Evolutionary conservation across 2,888 invertebrate species (phyloP).

Genomic region (Monochamus alternatus): DNA sequence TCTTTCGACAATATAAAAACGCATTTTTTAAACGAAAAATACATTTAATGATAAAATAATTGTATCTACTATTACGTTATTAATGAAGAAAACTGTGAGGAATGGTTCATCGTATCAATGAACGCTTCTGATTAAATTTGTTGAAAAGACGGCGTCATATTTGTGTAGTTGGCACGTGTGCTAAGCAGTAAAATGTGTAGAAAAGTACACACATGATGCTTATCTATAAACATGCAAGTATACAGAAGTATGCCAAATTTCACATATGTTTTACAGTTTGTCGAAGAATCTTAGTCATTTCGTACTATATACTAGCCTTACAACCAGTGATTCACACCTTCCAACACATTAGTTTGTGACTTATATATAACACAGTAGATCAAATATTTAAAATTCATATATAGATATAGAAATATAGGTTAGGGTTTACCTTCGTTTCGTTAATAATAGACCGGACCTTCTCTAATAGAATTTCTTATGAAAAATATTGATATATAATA

Average conservation of each 20-base stretch:
- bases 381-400: no score
- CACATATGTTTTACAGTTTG: slow-evolving; percentile 53
- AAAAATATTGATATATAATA: no score
- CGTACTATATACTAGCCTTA: slow-evolving; percentile 45
- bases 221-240: slow-evolving; percentile 39
- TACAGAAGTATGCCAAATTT: slow-evolving; percentile 55
- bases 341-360: background rate
- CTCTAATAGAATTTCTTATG: no score
- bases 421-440: no score
- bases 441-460: no score
- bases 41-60: no score
- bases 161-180: slow-evolving; percentile 26
- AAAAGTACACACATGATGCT: slow-evolving; percentile 22
- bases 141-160: slow-evolving; percentile 8
- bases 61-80: background rate
- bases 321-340: slow-evolving; percentile 48
- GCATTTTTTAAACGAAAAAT: no score
- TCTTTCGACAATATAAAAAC: background rate
- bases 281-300: slow-evolving; percentile 53
- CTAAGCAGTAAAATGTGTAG: slow-evolving; percentile 5
- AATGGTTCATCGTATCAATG: slow-evolving; percentile 10
- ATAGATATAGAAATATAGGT: no score
- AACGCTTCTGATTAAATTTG: slow-evolving; percentile 7
- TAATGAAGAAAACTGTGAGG: background rate
- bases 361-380: background rate